phyloP scores from a whole-genome alignment of 2,113 vertebrate species.

The Meles meles region DNA sequence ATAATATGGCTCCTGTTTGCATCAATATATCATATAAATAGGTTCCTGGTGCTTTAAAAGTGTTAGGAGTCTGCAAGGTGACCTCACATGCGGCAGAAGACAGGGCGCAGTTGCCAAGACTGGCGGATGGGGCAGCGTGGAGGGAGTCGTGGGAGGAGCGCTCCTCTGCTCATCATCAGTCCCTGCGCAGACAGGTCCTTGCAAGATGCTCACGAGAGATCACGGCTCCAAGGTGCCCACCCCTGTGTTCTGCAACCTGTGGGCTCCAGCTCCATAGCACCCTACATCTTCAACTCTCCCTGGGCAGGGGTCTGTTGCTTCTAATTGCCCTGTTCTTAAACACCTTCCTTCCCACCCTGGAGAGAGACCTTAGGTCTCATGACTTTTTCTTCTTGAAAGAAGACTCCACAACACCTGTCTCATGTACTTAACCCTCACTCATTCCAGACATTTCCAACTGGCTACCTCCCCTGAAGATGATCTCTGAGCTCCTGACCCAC shows the following conservation, averaged over 20 bases:
- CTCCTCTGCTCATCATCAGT: rapidly evolving
- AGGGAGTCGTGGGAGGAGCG: rapidly evolving
- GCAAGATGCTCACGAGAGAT: rapidly evolving
- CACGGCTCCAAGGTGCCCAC: neutral
- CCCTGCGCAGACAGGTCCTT: too few species aligned
- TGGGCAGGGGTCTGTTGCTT: neutral
- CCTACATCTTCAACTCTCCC: neutral
- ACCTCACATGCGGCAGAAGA: neutral
- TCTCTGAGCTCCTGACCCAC: neutral
- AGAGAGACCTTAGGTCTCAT: neutral
- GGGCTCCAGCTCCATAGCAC: neutral
- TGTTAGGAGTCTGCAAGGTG: neutral
- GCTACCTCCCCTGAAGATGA: neutral
- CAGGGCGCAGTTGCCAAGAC: rapidly evolving
- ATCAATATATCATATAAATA: neutral
- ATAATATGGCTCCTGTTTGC: neutral
- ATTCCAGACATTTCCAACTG: neutral
- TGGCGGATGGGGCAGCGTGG: rapidly evolving
- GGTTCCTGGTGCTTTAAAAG: rapidly evolving
- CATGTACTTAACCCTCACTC: neutral
- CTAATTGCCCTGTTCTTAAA: neutral
- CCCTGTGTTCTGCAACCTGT: neutral
- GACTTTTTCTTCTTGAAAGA: neutral
- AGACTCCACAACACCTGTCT: neutral
- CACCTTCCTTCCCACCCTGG: too few species aligned